A percentile compares a stretch with the other conserved stretches of the same genome.
phyloP scores from a whole-genome alignment of 1,140 invertebrate genomes.

The Cherax destructor region DNA sequence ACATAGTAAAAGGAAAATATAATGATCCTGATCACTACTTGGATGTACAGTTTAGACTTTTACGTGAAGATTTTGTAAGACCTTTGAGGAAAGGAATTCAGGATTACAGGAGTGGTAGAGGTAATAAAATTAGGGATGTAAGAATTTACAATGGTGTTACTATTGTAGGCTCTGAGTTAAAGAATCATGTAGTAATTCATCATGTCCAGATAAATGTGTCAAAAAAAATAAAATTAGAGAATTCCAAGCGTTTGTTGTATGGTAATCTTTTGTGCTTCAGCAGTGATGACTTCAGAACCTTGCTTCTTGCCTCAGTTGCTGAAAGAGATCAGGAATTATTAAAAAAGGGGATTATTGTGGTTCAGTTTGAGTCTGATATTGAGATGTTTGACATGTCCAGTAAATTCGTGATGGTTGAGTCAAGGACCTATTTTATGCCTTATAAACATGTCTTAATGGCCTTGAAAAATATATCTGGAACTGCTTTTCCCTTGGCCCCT shows the following conservation, averaged over 20 bases:
- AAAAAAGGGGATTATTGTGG: constrained; percentile 77
- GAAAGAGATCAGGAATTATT: constrained; percentile 77
- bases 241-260: constrained; percentile 81
- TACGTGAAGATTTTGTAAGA: constrained; percentile 81
- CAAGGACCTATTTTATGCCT: constrained; percentile 77
- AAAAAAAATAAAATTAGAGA: constrained; percentile 61
- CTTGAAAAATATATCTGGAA: constrained; percentile 74
- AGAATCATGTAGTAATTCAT: constrained; percentile 30
- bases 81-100: constrained; percentile 61
- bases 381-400: constrained; percentile 71
- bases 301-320: constrained; percentile 82
- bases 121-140: constrained; percentile 17
- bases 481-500: constrained; percentile 75
- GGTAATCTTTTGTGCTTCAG: constrained; percentile 86
- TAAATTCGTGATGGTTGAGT: constrained; percentile 76
- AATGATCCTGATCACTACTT: constrained; percentile 83
- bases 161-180: constrained; percentile 16
- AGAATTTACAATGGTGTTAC: constrained; percentile 59
- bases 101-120: constrained; percentile 51
- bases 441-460: constrained; percentile 76
- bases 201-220: constrained; percentile 43
- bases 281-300: constrained; percentile 81
- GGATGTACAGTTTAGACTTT: constrained; percentile 84
- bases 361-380: constrained; percentile 76
- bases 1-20: constrained; percentile 81